Evolutionary conservation across 37 sponge, comb jelly and placozoan genomes (phyloP), one percentile per base, ranked within the genome.

Genomic region (Agelas oroides): DNA sequence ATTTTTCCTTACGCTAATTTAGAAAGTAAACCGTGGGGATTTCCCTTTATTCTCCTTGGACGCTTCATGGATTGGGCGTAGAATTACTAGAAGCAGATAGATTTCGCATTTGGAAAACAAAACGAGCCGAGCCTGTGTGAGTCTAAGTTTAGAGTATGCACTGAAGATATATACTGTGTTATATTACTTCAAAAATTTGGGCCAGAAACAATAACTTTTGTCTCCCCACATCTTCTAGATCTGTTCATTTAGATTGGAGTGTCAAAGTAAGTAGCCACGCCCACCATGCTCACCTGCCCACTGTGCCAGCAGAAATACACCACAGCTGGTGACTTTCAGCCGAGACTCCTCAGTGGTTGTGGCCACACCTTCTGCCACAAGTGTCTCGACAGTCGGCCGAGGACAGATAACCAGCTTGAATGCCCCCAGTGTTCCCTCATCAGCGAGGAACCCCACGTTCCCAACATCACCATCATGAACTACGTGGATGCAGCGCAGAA

Each of bases 301-400:
- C 53, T 64, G 25, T 90, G 90, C 62, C 28, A 72, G 20, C 18
- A 61, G 19, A 38, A 67, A 15, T 90, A 90, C 81, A 77, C 80
- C 34, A 75, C 90, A 11, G 27, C 31, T 20, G 90, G 90, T 11
- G 85, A 73, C 11, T 39, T 56, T n/a, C 90, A 90, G 37, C 90
- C 90, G 21, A 59, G 86, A 16, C 55, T 85, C 0, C 79, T 90
- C 17, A 46, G 77, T 3, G 32, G 46, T 1, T 90, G 90, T 79
- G 90, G 90, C 30, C 90, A 90, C 81, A 85, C 85, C n/a, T 90
- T 84, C 76, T 90, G 90, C 31, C 73, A 54, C 16, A 73, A 65
- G 54, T 90, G 90, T 56, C 75, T 84, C 1, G 59, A 79, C 16
- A 24, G 54, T 14, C 39, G 17, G 69, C 38, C 5, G 14, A 40